A percentile compares a stretch with the other conserved stretches of the same genome.
These are phyloP conservation scores for Euleptes europaea DNA, from an alignment of 2,113 vertebrate genomes.

Conservation along the genomic window DNA sequence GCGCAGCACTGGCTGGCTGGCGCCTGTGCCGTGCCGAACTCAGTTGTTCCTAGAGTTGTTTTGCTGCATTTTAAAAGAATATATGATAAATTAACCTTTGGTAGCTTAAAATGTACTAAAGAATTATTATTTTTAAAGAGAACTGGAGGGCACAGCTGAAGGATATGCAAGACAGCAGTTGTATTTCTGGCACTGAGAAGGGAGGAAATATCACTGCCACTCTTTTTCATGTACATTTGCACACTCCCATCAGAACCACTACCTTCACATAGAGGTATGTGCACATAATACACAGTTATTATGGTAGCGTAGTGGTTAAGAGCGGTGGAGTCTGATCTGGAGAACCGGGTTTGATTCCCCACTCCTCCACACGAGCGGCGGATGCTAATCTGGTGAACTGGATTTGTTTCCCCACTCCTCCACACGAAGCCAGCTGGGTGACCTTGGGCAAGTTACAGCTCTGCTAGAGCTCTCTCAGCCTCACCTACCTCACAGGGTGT, in stretches of 20 bases:
- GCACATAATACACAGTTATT: background rate
- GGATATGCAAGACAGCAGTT: background rate
- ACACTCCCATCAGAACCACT: background rate
- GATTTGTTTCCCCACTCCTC: no score
- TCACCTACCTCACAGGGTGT: no score
- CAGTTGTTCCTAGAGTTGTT: background rate
- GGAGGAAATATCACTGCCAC: background rate
- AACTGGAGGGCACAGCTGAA: background rate
- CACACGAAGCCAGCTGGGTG: no score
- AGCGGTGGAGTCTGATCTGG: no score
- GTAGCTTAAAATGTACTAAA: background rate
- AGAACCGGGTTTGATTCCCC: no score
- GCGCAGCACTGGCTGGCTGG: background rate
- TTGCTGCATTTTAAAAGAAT: background rate
- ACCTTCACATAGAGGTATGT: background rate
- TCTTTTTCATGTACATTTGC: background rate
- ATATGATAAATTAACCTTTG: background rate
- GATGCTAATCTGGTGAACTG: no score
- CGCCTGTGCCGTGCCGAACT: background rate
- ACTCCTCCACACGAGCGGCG: no score
- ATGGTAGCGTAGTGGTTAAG: no score
- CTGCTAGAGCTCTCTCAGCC: no score
- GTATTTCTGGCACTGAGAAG: background rate
- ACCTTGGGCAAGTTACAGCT: no score
- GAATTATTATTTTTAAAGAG: background rate